Base-by-base conservation (phyloP, 2,113 vertebrate species). In the Oceanodroma tethys region DNA sequence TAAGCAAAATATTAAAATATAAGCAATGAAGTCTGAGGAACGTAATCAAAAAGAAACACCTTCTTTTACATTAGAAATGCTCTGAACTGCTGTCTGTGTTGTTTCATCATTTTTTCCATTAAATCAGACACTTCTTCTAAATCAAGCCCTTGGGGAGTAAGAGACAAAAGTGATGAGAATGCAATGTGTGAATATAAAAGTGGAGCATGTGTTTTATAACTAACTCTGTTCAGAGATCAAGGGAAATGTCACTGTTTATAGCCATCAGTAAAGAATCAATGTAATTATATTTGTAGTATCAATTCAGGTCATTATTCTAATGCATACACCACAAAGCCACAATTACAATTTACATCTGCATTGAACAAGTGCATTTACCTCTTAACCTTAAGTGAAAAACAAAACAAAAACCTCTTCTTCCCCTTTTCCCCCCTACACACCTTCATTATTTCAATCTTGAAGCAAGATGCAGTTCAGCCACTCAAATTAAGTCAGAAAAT, bases 41-140 rank as follows among this genome's bases (percentile, higher is more conserved):
- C 11, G 30, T 88, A 97, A 98, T 96, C 95, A 98, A 96, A 97
- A 96, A 94, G 97, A 97, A 98, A 95, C 97, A 95, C 97, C 96
- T 93, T 94, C 94, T 97, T 93, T 79, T 96, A 91, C 79, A 93
- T 92, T 83, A 87, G 85, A 94, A 97, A 97, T 82, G 90, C 97
- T 96, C 96, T 84, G 73, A 96, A 97, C 83, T 82, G 87, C 97
- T 97, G 74, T 96, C 98, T 98, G 97, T 98, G 98, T 98, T 98
- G 98, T 98, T 98, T 98, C 98, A 98, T 98, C 97, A 93, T 98
- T 98, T 98, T 97, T 97, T 98, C 98, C 98, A 98, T 99, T 98
- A 99, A 99, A 98, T 98, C 97, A 99, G 98, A 98, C 98, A 98
- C 98, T 98, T 98, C 96, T 98, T 98, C 98, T 98, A 98, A 98